Conservation (phyloP, 2,797 vertebrate genomes). For the Dryobates pubescens region DNA sequence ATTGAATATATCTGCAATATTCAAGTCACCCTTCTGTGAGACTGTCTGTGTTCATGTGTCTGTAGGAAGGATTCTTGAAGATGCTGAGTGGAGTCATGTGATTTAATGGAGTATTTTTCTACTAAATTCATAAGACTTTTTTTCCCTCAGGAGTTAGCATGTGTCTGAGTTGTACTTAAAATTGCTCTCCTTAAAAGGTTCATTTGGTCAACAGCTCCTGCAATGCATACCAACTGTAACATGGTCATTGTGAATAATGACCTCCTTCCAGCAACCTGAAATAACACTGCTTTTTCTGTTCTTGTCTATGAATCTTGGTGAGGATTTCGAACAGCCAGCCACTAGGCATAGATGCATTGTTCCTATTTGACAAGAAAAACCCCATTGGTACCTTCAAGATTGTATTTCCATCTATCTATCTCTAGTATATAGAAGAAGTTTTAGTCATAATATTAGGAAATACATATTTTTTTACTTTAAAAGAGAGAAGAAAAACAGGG, state of each 20-base stretch:
- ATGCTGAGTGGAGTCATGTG: background rate
- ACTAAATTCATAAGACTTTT: background rate
- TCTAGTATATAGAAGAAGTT: background rate
- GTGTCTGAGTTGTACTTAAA: slow-evolving; percentile 21
- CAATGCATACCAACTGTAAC: background rate
- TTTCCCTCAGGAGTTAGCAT: background rate
- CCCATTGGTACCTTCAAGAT: background rate
- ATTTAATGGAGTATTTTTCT: background rate
- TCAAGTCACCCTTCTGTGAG: background rate
- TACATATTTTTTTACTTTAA: background rate
- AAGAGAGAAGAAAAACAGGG: background rate
- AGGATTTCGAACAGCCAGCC: slow-evolving; percentile 11
- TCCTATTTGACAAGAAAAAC: background rate
- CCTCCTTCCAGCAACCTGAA: slow-evolving; percentile 30
- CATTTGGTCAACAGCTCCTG: slow-evolving; percentile 20
- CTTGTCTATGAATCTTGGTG: background rate
- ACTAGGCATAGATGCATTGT: background rate
- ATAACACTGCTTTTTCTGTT: background rate
- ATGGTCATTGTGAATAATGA: background rate
- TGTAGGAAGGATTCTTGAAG: background rate
- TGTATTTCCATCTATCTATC: background rate
- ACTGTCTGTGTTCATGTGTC: background rate
- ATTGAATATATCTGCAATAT: background rate
- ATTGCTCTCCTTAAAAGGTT: slow-evolving; percentile 37
- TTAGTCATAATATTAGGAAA: background rate